Percentiles rank a stretch among this genome's conserved stretches.
phyloP scores from a whole-genome alignment of 2,888 invertebrate genomes.

The Chalcis sispes region DNA sequence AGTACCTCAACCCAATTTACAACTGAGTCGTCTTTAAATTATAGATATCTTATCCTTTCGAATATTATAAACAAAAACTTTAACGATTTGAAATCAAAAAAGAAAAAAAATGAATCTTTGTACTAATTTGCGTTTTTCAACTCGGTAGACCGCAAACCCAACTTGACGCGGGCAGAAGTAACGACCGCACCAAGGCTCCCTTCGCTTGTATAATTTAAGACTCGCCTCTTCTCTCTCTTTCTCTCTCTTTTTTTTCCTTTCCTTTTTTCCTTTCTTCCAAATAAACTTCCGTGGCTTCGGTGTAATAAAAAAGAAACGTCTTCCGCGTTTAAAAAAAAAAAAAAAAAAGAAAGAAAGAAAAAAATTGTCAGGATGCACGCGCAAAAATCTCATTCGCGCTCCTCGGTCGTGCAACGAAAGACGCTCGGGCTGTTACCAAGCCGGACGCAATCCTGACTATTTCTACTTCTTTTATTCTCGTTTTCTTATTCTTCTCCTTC shows the following conservation, averaged over 20 bases:
- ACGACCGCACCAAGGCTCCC: constrained; percentile 5
- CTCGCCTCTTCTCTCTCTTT: not conserved
- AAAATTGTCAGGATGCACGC: constrained; percentile 37
- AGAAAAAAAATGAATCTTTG: not conserved
- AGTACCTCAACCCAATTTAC: too few relatives aligned
- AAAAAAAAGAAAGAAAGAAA: too few relatives aligned
- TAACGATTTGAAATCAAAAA: not conserved
- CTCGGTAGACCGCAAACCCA: constrained; percentile 1
- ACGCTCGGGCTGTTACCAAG: constrained; percentile 25
- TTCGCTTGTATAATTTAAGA: constrained; percentile 37
- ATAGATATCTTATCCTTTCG: too few relatives aligned
- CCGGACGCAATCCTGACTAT: constrained; percentile 48
- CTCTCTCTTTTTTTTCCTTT: not conserved
- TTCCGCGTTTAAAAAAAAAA: not conserved
- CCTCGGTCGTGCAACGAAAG: not conserved
- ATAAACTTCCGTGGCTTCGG: constrained; percentile 29
- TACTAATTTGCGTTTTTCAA: constrained; percentile 33
- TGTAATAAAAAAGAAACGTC: constrained; percentile 22
- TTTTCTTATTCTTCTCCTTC: not conserved
- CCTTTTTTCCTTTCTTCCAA: not conserved
- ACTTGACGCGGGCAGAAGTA: constrained; percentile 22
- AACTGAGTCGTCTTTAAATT: too few relatives aligned
- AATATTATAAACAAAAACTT: too few relatives aligned
- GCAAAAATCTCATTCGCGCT: constrained; percentile 46
- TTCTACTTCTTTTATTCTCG: constrained; percentile 23